phyloP scores from a whole-genome alignment of 2,888 invertebrate genomes.

The Cheilosia pagana region DNA sequence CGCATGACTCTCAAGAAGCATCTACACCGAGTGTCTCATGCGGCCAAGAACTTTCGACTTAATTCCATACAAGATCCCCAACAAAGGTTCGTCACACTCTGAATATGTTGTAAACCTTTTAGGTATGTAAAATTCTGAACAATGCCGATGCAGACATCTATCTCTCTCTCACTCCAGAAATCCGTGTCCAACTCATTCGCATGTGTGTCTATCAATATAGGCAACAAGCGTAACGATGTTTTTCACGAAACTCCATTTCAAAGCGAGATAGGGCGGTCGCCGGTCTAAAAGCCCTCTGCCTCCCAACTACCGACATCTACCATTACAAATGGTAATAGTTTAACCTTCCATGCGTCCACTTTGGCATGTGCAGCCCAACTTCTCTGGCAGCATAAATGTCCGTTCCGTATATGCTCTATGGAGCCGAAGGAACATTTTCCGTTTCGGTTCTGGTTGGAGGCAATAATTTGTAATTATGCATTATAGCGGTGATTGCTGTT shows the following conservation, averaged over 20 bases:
- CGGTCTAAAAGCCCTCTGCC: slow-evolving; percentile 10
- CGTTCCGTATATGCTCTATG: too few relatives aligned
- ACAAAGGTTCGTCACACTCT: slow-evolving; percentile 24
- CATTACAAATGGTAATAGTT: slow-evolving; percentile 72
- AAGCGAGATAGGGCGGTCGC: slow-evolving; percentile 14
- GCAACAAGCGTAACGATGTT: slow-evolving; percentile 70
- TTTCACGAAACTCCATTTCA: slow-evolving; percentile 48
- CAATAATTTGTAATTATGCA: slow-evolving; percentile 73
- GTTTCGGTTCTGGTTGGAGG: slow-evolving; percentile 66
- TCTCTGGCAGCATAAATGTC: slow-evolving; percentile 4
- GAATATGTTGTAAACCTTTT: not conserved
- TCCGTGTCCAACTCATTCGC: slow-evolving; percentile 73
- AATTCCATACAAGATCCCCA: not conserved
- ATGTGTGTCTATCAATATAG: slow-evolving; percentile 71
- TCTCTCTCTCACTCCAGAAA: slow-evolving; percentile 35
- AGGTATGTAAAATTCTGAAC: slow-evolving; percentile 36
- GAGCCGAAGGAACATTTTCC: slow-evolving; percentile 14
- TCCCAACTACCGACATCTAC: slow-evolving; percentile 13
- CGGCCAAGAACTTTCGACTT: not conserved
- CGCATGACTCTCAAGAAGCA: too few relatives aligned
- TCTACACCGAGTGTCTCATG: too few relatives aligned
- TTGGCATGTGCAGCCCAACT: slow-evolving; percentile 61
- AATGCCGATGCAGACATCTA: slow-evolving; percentile 47
- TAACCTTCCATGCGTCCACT: slow-evolving; percentile 69
- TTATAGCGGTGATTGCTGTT: slow-evolving; percentile 72